Percentiles rank a stretch among this genome's conserved stretches.
Conservation (phyloP, 2,113 vertebrate species). For the Eulacestoma nigropectus region DNA sequence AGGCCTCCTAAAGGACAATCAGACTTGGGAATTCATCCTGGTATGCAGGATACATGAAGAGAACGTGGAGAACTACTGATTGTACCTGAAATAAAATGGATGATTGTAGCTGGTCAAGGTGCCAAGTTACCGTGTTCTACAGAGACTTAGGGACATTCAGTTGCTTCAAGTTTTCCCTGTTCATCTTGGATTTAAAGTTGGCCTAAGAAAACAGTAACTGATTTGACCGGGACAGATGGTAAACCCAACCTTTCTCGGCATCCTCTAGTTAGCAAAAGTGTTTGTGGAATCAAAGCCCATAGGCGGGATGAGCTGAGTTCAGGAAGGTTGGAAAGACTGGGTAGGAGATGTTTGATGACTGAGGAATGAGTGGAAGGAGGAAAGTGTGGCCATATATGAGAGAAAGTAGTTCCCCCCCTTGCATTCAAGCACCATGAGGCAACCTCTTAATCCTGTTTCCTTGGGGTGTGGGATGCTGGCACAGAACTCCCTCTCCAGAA, state of each 20-base stretch:
- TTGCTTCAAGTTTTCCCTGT: background rate
- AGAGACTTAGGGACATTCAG: background rate
- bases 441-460: background rate
- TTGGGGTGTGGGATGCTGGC: background rate
- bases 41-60: rapidly evolving
- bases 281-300: background rate
- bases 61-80: rapidly evolving
- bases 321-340: background rate
- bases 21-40: background rate
- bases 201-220: background rate
- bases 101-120: background rate
- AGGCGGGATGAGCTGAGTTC: background rate
- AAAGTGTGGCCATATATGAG: background rate
- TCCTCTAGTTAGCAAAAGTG: background rate
- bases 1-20: background rate
- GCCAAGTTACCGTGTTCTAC: rapidly evolving
- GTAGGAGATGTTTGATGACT: background rate
- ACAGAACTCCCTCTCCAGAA: background rate
- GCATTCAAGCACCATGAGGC: background rate
- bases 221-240: background rate
- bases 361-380: background rate
- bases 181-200: background rate
- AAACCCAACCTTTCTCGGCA: background rate
- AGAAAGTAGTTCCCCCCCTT: background rate
- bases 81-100: background rate